Evolutionary conservation across 64 coral and sea anemone species (phyloP).

Genomic region (Actinia tenebrosa): DNA sequence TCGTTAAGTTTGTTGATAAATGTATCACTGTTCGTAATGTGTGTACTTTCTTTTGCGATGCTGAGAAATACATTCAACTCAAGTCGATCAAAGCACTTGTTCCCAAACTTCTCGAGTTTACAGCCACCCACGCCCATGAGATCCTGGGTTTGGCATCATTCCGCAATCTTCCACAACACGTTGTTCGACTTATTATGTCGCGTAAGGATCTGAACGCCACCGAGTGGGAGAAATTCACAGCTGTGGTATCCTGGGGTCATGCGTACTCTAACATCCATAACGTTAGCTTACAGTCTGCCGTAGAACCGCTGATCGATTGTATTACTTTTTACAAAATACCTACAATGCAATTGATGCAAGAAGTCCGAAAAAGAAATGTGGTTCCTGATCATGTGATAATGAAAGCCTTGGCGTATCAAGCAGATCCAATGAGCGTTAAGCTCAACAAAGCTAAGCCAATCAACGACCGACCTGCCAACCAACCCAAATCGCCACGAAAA

Average conservation of each 20-base stretch:
- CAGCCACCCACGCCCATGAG: constrained; percentile 43
- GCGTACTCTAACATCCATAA: constrained; percentile 27
- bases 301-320: constrained; percentile 61
- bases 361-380: constrained; percentile 47
- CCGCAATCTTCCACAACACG: constrained; percentile 42
- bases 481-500: not conserved
- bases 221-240: constrained; percentile 53
- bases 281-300: constrained; percentile 19
- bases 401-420: constrained; percentile 64
- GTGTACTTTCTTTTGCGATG: constrained; percentile 41
- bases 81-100: constrained; percentile 55
- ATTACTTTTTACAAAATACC: constrained; percentile 60
- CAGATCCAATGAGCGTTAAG: constrained; percentile 45
- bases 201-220: constrained; percentile 46
- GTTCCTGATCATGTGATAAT: constrained; percentile 40
- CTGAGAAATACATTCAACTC: constrained; percentile 54
- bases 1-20: constrained; percentile 35
- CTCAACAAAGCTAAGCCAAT: not conserved
- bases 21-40: constrained; percentile 39
- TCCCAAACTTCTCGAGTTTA: constrained; percentile 58
- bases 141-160: constrained; percentile 42
- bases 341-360: constrained; percentile 44
- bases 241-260: constrained; percentile 43
- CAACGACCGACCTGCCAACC: not conserved
- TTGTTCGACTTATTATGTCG: constrained; percentile 42